phyloP scores from a whole-genome alignment of 1,140 invertebrate species.

The Drosophila nigrodunni region DNA sequence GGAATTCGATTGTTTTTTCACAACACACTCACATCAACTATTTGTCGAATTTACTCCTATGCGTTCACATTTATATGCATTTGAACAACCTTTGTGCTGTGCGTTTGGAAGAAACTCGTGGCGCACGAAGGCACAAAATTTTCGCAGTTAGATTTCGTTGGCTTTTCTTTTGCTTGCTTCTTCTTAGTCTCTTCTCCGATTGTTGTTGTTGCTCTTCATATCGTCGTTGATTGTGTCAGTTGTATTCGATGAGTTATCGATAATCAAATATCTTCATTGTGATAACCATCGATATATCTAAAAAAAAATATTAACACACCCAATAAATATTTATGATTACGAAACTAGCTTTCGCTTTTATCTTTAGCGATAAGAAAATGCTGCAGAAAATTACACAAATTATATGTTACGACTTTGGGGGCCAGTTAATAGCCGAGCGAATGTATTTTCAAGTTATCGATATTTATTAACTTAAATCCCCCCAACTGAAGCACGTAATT shows the following conservation, averaged over 20 bases:
- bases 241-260: constrained; percentile 31
- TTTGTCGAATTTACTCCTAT: constrained; percentile 19
- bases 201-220: constrained; percentile 36
- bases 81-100: constrained; percentile 11
- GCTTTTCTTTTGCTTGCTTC: constrained; percentile 48
- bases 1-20: constrained; percentile 34
- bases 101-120: constrained; percentile 31
- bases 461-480: constrained; percentile 16
- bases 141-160: constrained; percentile 49
- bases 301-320: neutral
- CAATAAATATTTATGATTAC: neutral
- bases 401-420: neutral
- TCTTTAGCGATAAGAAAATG: neutral
- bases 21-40: constrained; percentile 24
- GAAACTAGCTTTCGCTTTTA: no score
- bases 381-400: neutral
- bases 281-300: constrained; percentile 12
- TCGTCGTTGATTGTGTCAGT: constrained; percentile 31
- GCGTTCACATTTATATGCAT: constrained; percentile 46
- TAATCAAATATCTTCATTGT: neutral
- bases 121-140: constrained; percentile 37
- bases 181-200: constrained; percentile 27
- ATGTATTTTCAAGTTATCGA: constrained; percentile 23
- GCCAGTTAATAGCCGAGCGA: neutral
- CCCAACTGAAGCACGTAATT: constrained; percentile 35